Percentiles rank a stretch among this genome's conserved stretches.
phyloP scores from a whole-genome alignment of 2,888 invertebrate species.

The Apamea sordens region DNA sequence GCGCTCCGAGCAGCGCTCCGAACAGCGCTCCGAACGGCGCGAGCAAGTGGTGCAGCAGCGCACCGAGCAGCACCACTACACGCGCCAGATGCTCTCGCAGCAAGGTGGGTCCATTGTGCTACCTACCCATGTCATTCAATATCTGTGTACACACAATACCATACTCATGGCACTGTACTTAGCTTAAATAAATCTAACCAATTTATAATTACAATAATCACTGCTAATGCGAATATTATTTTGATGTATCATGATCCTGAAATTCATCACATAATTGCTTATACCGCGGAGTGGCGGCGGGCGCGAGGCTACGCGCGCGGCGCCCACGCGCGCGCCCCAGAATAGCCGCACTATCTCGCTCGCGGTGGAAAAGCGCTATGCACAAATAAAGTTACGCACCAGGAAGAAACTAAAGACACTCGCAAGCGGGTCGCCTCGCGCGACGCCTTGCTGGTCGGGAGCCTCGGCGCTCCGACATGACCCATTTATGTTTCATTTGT shows the following conservation, averaged over 20 bases:
- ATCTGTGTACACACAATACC: conserved; percentile 17
- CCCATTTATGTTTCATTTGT: conserved; percentile 63
- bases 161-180: conserved; percentile 40
- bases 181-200: conserved; percentile 57
- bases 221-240: conserved; percentile 74
- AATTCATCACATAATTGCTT: conserved; percentile 65
- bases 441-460: conserved; percentile 66
- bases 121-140: conserved; percentile 9
- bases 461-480: conserved; percentile 51
- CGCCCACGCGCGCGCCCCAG: conserved; percentile 84
- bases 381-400: conserved; percentile 86
- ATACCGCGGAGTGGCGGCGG: conserved; percentile 63
- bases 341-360: conserved; percentile 86
- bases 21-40: conserved; percentile 75
- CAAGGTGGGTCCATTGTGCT: conserved; percentile 73
- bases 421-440: conserved; percentile 72
- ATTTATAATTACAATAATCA: conserved; percentile 53
- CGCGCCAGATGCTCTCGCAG: conserved; percentile 94
- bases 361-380: conserved; percentile 87
- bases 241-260: conserved; percentile 67
- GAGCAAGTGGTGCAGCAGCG: conserved; percentile 85
- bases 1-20: conserved; percentile 84
- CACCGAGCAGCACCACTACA: conserved; percentile 91
- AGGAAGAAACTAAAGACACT: conserved; percentile 83
- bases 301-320: conserved; percentile 65